Evolutionary conservation across 2,888 invertebrate genomes (phyloP), one percentile per base, ranked within the genome.

Genomic region (Tanytarsus gracilentus): DNA sequence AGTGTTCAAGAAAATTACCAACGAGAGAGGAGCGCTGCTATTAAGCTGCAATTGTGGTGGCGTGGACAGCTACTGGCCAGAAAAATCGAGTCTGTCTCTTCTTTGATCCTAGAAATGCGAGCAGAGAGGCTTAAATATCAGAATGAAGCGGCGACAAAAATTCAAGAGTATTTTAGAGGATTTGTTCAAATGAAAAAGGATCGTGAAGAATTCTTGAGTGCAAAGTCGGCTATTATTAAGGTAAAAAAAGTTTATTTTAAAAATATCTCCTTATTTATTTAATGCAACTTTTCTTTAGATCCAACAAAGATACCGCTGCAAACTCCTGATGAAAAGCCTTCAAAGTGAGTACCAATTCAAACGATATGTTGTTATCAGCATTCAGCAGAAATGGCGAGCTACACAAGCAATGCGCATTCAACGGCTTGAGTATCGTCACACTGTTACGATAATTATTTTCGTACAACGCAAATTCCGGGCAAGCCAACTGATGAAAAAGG

Each of bases 301-400:
- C 16, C 79, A 79, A 64, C 71, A 74, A 8, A 63, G 66, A 11
- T 70, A 72, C 62, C 72, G 77, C 73, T 70, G 62, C 64, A 66
- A 64, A 71, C 66, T 64, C 56, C 65, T 11, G 59, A 64, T 60
- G 63, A 70, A 26, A 68, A 65, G 62, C 64, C 30, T 26, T 26
- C 39, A 11, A 49, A 49, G n/a, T 36, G 29, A 23, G 8, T 48
- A 39, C 49, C 30, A 14, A 49, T 61, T 33, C 7, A 29, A 44
- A 44, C 44, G 44, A 18, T 18, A 18, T 18, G 18, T 11, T 4
- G 48, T 51, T 9, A 49, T 60, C 21, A 64, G 64, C 2, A 65
- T 76, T 18, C 79, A 79, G 64, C 71, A 74, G 11, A 63, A 66
- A 9, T 70, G 72, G 62, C 72, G 77, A 72, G 71, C 62, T 64